A percentile compares a stretch with the other conserved stretches of the same genome.
Conservation (phyloP, 2,888 invertebrate species). For the Machimus rusticus region DNA sequence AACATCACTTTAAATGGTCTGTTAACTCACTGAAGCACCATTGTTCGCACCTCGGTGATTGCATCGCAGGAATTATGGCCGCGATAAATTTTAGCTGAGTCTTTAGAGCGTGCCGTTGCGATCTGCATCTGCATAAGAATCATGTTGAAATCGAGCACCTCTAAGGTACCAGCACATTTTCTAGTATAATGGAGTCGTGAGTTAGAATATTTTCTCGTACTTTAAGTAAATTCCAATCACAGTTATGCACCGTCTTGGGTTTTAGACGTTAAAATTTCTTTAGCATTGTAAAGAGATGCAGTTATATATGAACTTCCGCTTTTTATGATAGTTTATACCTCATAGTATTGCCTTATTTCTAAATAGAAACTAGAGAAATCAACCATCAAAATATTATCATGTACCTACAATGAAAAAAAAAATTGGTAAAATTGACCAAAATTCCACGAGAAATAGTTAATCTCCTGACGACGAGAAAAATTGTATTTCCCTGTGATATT, state of each 20-base stretch:
- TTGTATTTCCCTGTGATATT: too few relatives aligned
- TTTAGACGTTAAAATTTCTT: background rate
- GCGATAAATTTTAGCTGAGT: background rate
- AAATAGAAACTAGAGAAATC: too few relatives aligned
- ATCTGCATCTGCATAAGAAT: background rate
- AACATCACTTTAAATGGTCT: conserved; percentile 10
- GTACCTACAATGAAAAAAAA: too few relatives aligned
- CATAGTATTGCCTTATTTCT: too few relatives aligned
- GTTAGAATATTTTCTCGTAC: background rate
- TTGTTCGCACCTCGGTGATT: conserved; percentile 15
- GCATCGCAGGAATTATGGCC: background rate
- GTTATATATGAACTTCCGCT: too few relatives aligned
- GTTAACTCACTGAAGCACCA: background rate
- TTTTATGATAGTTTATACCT: too few relatives aligned
- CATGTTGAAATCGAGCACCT: background rate
- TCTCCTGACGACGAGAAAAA: too few relatives aligned
- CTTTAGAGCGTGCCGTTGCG: background rate
- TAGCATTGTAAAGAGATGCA: too few relatives aligned
- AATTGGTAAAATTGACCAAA: too few relatives aligned
- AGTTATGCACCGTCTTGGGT: background rate
- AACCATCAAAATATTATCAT: too few relatives aligned
- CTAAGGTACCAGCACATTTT: background rate
- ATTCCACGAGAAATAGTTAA: too few relatives aligned
- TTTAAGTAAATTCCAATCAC: background rate
- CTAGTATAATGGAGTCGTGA: background rate